A percentile compares a stretch with the other conserved stretches of the same genome.
Conservation (phyloP, 2,888 invertebrate species). For the Pherbina coryleti region DNA sequence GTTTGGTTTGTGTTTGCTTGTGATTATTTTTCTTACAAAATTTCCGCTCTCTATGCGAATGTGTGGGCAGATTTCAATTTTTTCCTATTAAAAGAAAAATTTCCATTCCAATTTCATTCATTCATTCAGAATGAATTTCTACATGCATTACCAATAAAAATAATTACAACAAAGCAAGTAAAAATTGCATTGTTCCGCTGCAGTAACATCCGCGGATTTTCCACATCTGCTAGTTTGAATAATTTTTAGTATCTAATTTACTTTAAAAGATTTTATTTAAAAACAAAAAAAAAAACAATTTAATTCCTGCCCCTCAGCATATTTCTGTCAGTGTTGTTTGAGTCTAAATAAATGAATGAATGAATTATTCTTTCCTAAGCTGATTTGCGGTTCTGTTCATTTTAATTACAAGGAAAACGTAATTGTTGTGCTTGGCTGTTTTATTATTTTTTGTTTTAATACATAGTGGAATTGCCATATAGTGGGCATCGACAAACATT, state of each 20-base stretch:
- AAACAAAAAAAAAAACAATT: neutral
- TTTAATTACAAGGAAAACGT: slow-evolving; percentile 12
- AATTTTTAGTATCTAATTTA: no score
- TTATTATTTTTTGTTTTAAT: neutral
- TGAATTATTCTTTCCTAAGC: neutral
- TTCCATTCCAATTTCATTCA: slow-evolving; percentile 25
- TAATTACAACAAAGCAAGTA: no score
- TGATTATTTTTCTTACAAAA: slow-evolving; percentile 23
- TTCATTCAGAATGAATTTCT: neutral
- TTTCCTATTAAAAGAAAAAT: slow-evolving; percentile 21
- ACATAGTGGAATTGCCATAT: neutral
- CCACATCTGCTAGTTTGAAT: no score
- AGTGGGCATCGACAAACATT: neutral
- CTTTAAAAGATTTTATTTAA: neutral
- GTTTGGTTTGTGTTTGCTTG: neutral
- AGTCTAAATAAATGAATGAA: slow-evolving; percentile 17
- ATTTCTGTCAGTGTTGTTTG: neutral
- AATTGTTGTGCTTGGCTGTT: slow-evolving; percentile 1
- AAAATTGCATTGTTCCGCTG: no score
- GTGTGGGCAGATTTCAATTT: slow-evolving; percentile 13
- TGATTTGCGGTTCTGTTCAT: slow-evolving; percentile 1
- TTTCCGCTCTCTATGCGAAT: neutral
- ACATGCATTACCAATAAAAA: no score
- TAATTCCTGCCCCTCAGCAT: neutral
- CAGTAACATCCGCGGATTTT: no score